A percentile compares a stretch with the other conserved stretches of the same genome.
These are phyloP conservation scores for Electrona antarctica DNA, from an alignment of 2,113 vertebrate genomes.

Conservation along the genomic window DNA sequence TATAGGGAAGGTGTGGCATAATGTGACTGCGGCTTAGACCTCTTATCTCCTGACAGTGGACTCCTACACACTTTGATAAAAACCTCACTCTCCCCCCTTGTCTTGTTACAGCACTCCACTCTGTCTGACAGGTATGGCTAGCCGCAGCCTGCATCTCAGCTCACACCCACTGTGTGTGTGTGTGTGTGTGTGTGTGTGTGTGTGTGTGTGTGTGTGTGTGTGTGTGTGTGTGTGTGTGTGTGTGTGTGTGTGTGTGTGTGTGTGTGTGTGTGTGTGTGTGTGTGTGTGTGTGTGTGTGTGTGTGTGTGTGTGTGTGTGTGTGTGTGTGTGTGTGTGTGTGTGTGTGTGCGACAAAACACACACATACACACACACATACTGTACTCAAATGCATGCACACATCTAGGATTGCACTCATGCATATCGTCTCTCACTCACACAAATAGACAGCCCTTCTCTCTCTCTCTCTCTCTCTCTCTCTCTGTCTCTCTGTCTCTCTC, in stretches of 20 bases:
- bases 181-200: too few relatives aligned
- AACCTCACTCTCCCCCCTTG: constrained; percentile 46
- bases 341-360: too few relatives aligned
- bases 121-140: constrained; percentile 62
- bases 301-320: too few relatives aligned
- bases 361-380: neutral
- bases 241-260: too few relatives aligned
- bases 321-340: too few relatives aligned
- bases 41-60: constrained; percentile 68
- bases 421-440: constrained; percentile 14
- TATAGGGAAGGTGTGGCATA: constrained; percentile 72
- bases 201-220: too few relatives aligned
- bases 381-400: too few relatives aligned
- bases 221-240: too few relatives aligned
- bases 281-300: too few relatives aligned
- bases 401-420: too few relatives aligned
- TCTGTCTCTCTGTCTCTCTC: too few relatives aligned
- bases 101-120: constrained; percentile 65
- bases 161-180: neutral
- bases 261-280: too few relatives aligned
- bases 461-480: constrained; percentile 20
- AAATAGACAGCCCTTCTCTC: neutral
- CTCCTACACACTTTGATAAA: constrained; percentile 71
- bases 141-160: constrained; percentile 51
- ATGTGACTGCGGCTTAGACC: constrained; percentile 61